phyloP scores from a whole-genome alignment of 2,797 vertebrate genomes.

The Glyptemys insculpta region DNA sequence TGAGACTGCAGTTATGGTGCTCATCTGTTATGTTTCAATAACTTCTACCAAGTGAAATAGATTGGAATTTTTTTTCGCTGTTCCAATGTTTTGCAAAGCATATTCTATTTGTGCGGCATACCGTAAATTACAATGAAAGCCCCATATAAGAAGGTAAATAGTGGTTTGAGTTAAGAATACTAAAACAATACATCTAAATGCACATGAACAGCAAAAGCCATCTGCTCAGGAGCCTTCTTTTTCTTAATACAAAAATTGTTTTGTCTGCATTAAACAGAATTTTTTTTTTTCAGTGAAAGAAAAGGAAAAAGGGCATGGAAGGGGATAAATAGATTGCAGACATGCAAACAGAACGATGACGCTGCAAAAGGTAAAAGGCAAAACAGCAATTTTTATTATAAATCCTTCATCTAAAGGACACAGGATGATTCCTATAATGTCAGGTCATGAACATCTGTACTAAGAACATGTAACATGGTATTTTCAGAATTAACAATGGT shows the following conservation, averaged over 20 bases:
- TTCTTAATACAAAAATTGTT: not conserved
- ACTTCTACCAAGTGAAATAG: not conserved
- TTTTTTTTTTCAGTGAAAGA: not conserved
- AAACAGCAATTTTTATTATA: not conserved
- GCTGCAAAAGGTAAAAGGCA: not conserved
- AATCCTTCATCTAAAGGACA: not conserved
- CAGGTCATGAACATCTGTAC: not conserved
- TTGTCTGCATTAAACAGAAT: not conserved
- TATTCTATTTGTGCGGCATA: not conserved
- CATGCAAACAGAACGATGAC: not conserved
- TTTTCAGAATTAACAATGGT: not conserved
- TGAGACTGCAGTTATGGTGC: not conserved
- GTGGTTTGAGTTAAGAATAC: not conserved
- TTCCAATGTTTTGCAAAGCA: not conserved
- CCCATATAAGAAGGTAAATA: not conserved
- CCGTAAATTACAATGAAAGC: not conserved
- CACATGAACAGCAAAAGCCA: not conserved
- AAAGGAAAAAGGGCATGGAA: not conserved
- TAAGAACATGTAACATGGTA: not conserved
- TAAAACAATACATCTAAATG: not conserved
- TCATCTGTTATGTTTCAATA: not conserved
- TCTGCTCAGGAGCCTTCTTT: not conserved
- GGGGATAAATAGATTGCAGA: not conserved
- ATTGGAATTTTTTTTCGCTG: not conserved
- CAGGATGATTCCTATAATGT: not conserved